These are phyloP conservation scores for Drosophila picticornis DNA, from an alignment of 2,888 invertebrate species.

Conservation along the genomic window DNA sequence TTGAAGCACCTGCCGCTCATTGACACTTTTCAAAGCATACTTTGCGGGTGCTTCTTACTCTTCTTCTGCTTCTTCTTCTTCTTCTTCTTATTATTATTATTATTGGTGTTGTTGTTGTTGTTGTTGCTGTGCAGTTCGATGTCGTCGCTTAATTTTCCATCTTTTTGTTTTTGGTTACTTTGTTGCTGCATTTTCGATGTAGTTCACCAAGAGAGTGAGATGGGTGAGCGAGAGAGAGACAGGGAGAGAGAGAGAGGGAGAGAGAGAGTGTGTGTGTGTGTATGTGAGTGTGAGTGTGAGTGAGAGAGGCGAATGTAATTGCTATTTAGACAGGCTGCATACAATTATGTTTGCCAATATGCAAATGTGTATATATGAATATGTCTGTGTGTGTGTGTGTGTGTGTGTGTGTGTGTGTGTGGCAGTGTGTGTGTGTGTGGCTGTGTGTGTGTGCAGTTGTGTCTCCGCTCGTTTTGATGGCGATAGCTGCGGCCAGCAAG, in stretches of 20 bases:
- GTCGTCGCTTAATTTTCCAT: conserved; percentile 8
- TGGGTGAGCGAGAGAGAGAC: conserved; percentile 2
- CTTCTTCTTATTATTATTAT: too few relatives aligned
- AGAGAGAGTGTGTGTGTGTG: background rate
- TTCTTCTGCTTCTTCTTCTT: background rate
- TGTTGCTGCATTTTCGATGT: conserved; percentile 29
- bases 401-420: conserved; percentile 12
- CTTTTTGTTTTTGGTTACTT: conserved; percentile 6
- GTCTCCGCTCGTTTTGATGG: conserved; percentile 72
- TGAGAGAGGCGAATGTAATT: conserved; percentile 56
- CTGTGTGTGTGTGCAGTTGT: conserved; percentile 5
- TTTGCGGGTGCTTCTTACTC: conserved; percentile 52
- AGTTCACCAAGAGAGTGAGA: conserved; percentile 4
- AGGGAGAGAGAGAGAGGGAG: conserved; percentile 2
- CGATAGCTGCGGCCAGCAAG: conserved; percentile 63
- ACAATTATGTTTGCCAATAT: conserved; percentile 39
- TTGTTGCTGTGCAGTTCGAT: conserved; percentile 35
- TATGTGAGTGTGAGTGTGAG: background rate
- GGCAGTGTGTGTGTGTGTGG: conserved; percentile 10
- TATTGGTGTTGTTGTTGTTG: conserved; percentile 31
- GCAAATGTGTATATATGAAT: conserved; percentile 21
- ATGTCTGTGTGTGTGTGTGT: conserved; percentile 12
- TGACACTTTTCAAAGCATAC: conserved; percentile 70
- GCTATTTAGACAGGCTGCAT: conserved; percentile 70
- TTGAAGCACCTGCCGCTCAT: background rate